phyloP scores from a whole-genome alignment of 2,888 invertebrate genomes.

The Spisula subtruncata region DNA sequence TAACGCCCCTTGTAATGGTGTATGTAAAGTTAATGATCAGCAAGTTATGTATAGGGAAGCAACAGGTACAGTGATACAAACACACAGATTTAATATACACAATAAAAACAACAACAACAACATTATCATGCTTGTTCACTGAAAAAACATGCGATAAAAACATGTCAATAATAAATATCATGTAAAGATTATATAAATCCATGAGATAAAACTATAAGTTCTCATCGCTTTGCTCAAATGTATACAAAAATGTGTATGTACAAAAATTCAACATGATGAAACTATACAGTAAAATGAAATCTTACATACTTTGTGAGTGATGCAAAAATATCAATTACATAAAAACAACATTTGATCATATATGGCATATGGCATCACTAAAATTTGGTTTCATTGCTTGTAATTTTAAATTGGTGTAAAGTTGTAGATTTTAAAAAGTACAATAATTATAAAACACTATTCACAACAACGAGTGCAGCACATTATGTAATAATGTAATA shows the following conservation, averaged over 20 bases:
- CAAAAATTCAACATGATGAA: conserved; percentile 16
- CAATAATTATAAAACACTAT: conserved; percentile 35
- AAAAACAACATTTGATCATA: conserved; percentile 42
- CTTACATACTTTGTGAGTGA: background rate
- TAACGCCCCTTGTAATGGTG: background rate
- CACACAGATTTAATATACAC: background rate
- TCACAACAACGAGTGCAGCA: conserved; percentile 1
- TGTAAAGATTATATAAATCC: conserved; percentile 48
- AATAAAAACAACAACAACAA: background rate
- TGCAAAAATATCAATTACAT: conserved; percentile 35
- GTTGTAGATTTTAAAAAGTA: conserved; percentile 1
- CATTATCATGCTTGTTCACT: background rate
- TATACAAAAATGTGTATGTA: conserved; percentile 23
- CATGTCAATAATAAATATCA: conserved; percentile 39
- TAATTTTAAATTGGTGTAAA: conserved; percentile 12
- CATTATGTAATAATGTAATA: conserved; percentile 14
- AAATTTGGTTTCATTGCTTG: conserved; percentile 48
- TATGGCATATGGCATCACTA: conserved; percentile 37
- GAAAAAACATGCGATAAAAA: background rate
- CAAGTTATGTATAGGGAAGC: background rate
- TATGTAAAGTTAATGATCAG: background rate
- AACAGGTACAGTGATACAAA: background rate
- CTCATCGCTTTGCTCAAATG: conserved; percentile 9
- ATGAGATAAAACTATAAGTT: conserved; percentile 36
- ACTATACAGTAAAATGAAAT: background rate